These are phyloP conservation scores for Catostylus mosaicus DNA, from an alignment of 30 jellyfish, hydroid and myxozoan genomes.

Conservation along the genomic window DNA sequence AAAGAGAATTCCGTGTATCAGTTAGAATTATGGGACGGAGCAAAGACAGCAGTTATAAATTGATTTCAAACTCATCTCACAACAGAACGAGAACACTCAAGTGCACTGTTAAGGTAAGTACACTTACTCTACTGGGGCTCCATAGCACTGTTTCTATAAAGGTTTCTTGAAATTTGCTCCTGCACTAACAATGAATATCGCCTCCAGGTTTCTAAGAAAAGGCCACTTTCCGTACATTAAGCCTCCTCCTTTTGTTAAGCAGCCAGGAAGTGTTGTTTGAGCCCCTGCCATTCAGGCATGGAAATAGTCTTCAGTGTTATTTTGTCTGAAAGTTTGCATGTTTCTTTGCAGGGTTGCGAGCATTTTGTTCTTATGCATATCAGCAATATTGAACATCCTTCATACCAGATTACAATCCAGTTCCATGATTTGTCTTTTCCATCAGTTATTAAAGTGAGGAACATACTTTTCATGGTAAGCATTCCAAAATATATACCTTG, in stretches of 20 bases:
- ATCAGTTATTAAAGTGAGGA: conserved; percentile 71
- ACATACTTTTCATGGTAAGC: conserved; percentile 89
- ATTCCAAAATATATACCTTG: neutral
- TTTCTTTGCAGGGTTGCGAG: conserved; percentile 81
- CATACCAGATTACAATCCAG: conserved; percentile 75
- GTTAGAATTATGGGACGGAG: conserved; percentile 86
- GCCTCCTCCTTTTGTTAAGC: no score
- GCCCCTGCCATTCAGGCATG: no score
- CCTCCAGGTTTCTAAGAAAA: no score
- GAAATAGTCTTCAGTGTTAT: no score
- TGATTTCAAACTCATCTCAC: conserved; percentile 58
- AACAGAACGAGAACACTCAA: conserved; percentile 82
- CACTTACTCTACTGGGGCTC: no score
- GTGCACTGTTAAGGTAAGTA: conserved; percentile 73
- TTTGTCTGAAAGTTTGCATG: no score
- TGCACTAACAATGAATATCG: no score
- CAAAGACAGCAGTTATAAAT: conserved; percentile 90
- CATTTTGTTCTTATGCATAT: conserved; percentile 89
- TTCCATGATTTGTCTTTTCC: conserved; percentile 83
- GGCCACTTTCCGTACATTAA: no score
- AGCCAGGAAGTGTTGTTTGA: no score
- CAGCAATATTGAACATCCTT: conserved; percentile 83
- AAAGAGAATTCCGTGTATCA: conserved; percentile 63
- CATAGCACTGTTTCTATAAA: no score
- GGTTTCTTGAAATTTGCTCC: no score